Evolutionary conservation across 2,113 vertebrate species (phyloP).

Genomic region (Anolis carolinensis): DNA sequence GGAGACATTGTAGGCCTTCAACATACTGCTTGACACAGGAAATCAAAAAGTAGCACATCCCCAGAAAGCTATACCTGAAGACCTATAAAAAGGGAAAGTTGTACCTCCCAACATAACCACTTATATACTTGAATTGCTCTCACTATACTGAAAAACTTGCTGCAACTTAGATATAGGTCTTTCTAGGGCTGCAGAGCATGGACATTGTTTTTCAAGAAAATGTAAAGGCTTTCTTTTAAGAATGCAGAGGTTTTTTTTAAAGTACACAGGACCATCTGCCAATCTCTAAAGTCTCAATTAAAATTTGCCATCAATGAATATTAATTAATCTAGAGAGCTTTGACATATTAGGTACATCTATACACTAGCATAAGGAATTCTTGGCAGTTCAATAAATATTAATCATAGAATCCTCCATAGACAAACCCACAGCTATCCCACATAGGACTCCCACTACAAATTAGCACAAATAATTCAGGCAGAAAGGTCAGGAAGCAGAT

Average conservation of each 20-base stretch:
- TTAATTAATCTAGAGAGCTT: constrained; percentile 12
- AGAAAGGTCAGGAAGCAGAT: background rate
- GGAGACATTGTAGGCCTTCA: background rate
- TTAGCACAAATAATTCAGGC: background rate
- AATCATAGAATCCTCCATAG: background rate
- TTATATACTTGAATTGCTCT: background rate
- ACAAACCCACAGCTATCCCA: background rate
- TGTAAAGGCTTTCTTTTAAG: background rate
- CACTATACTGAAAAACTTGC: background rate
- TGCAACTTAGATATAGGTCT: background rate
- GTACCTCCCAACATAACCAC: background rate
- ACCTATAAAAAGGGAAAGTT: background rate
- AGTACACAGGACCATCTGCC: background rate
- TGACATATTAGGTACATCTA: background rate
- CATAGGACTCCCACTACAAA: background rate
- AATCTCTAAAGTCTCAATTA: constrained; percentile 20
- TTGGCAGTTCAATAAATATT: background rate
- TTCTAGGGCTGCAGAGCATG: background rate
- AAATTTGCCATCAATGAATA: background rate
- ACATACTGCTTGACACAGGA: background rate
- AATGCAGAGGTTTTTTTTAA: background rate
- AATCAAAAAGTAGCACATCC: background rate
- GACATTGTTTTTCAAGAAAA: background rate
- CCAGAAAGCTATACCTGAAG: background rate
- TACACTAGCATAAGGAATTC: background rate